Evolutionary conservation across 2,113 vertebrate genomes (phyloP).

Genomic region (Chinchilla lanigera): DNA sequence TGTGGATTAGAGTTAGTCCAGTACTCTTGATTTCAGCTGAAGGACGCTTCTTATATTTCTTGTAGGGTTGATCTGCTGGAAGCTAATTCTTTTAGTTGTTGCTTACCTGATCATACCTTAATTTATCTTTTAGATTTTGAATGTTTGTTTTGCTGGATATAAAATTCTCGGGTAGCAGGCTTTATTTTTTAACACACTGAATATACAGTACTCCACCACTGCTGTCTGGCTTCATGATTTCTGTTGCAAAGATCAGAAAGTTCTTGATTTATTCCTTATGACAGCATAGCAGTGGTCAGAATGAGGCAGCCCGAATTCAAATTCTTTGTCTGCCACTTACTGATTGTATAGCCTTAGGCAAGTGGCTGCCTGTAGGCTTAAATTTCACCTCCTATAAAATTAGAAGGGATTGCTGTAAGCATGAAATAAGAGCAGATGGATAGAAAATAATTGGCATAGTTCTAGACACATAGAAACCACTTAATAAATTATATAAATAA

Average conservation of each 20-base stretch:
- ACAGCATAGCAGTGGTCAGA: background rate
- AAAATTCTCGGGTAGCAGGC: background rate
- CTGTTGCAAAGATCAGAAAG: background rate
- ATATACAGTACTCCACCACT: background rate
- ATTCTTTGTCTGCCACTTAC: background rate
- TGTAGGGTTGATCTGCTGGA: background rate
- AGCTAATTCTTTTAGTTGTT: background rate
- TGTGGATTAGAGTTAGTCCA: background rate
- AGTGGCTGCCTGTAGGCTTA: background rate
- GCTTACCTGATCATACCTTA: background rate
- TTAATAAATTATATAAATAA: background rate
- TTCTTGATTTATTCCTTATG: constrained; percentile 2
- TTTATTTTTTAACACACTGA: background rate
- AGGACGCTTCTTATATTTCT: background rate
- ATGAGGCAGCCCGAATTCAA: background rate
- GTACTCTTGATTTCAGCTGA: background rate
- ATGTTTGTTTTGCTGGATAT: background rate
- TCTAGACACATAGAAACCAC: background rate
- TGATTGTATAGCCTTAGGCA: background rate
- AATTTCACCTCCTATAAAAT: background rate
- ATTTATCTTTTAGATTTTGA: constrained; percentile 3
- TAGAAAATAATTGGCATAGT: background rate
- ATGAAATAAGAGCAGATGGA: background rate
- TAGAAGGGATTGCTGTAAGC: background rate
- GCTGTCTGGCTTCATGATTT: background rate